Conservation (phyloP, 2,888 invertebrate species). For the Drosophila kambysellisi region DNA sequence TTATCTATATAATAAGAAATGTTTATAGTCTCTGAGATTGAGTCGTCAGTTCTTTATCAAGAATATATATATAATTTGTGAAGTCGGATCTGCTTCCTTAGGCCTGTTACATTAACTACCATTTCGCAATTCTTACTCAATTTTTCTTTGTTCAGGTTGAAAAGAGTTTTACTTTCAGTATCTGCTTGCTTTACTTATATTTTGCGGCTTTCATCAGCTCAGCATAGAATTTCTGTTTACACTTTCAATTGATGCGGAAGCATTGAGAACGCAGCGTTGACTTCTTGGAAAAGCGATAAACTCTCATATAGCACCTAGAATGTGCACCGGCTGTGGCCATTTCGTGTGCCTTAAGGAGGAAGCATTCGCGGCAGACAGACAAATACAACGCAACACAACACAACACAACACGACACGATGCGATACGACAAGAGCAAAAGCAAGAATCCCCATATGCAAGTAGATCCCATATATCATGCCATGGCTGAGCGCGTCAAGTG, state of each 20-base stretch:
- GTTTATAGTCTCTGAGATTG: background rate
- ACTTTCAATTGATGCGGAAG: conserved; percentile 75
- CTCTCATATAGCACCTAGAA: conserved; percentile 62
- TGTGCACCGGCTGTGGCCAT: conserved; percentile 38
- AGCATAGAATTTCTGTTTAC: conserved; percentile 8
- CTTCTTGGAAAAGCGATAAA: conserved; percentile 78
- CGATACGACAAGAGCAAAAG: background rate
- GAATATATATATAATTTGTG: background rate
- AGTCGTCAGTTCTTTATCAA: background rate
- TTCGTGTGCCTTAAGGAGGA: conserved; percentile 16
- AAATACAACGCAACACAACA: background rate
- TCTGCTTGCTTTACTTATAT: background rate
- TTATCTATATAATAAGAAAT: background rate
- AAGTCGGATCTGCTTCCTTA: background rate
- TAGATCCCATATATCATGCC: conserved; percentile 81
- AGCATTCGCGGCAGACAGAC: conserved; percentile 19
- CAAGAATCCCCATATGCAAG: conserved; percentile 33
- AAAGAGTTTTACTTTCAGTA: background rate
- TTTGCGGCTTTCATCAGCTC: conserved; percentile 2
- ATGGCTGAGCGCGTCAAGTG: conserved; percentile 82
- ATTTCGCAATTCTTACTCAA: background rate
- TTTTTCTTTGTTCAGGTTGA: background rate
- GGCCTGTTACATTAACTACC: background rate
- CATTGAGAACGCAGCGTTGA: conserved; percentile 55
- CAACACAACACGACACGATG: background rate